phyloP scores from a whole-genome alignment of 1,140 invertebrate species.

The Acromyrmex echinatior region DNA sequence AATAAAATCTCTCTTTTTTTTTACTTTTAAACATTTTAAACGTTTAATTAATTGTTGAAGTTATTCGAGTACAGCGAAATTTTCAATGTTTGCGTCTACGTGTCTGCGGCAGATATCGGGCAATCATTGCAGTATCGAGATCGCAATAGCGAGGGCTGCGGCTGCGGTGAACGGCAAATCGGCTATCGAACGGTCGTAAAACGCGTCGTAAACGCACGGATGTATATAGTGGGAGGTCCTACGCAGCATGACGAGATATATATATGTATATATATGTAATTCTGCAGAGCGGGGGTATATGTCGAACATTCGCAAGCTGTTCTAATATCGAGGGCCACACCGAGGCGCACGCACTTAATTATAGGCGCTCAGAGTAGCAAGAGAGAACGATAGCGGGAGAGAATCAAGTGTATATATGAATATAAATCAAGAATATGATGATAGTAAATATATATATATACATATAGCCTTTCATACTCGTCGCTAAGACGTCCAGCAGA shows the following conservation, averaged over 20 bases:
- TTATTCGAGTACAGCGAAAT: neutral
- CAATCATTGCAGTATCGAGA: slow-evolving; percentile 37
- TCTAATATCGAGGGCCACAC: slow-evolving; percentile 83
- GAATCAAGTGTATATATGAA: slow-evolving; percentile 64
- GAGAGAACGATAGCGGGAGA: slow-evolving; percentile 55
- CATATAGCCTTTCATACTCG: slow-evolving; percentile 68
- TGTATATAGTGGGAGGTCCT: slow-evolving; percentile 68
- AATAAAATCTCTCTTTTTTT: neutral
- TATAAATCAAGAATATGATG: slow-evolving; percentile 61
- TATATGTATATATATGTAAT: slow-evolving; percentile 53
- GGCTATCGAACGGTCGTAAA: slow-evolving; percentile 39
- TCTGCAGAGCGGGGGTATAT: slow-evolving; percentile 55
- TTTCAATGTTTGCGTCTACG: slow-evolving; percentile 17
- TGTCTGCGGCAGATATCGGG: slow-evolving; percentile 7
- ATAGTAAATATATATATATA: slow-evolving; percentile 66
- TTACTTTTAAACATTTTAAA: neutral
- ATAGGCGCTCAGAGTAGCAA: slow-evolving; percentile 79
- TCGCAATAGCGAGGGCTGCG: slow-evolving; percentile 24
- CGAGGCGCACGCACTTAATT: slow-evolving; percentile 79
- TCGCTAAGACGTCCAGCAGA: slow-evolving; percentile 68
- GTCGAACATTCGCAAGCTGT: slow-evolving; percentile 80
- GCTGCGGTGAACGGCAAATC: slow-evolving; percentile 30
- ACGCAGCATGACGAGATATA: slow-evolving; percentile 54
- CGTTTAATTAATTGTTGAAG: neutral
- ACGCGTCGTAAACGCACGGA: slow-evolving; percentile 55